Evolutionary conservation across 2,797 vertebrate species (phyloP), one percentile per base, ranked within the genome.

Genomic region (Sebastes diploproa): DNA sequence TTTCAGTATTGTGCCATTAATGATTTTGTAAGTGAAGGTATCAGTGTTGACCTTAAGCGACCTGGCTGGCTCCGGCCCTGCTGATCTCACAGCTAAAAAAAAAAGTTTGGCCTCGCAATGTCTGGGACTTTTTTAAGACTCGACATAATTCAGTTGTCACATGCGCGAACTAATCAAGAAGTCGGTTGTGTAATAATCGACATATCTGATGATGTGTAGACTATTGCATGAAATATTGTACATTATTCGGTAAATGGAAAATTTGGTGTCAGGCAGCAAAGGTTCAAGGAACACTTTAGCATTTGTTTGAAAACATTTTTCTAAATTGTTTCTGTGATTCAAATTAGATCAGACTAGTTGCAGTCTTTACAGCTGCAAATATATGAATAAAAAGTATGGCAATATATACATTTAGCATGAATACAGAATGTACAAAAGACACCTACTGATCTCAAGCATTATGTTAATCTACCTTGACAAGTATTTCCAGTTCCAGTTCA

Each of bases 61-160:
- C 86, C 89, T 46, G 32, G 11, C 3, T 29, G 86, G 85, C 88
- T 82, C 78, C 83, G 23, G 80, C 58, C 59, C 75, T 60, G 38
- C 82, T 66, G 30, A 32, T 78, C 66, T 22, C 27, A 2, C 16
- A 20, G 83, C 83, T 77, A 83, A 86, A 89, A 85, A 83, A 71
- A 67, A 77, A 72, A 42, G 32, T 30, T 66, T 16, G 76, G 29
- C 66, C 58, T 72, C 9, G 1, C 12, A n/a, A 20, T 3, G 65
- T 81, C 84, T 78, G 80, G 38, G 34, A 52, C 30, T 64, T 62
- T 78, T 81, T 75, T 56, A 46, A 68, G 72, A 70, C 55, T 25
- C n/a, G 18, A 25, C 36, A 34, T 30, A 34, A 2, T 54, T 69
- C 25, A 34, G 32, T 68, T 29, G 63, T 66, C 77, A 75, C 46